phyloP scores from a whole-genome alignment of 2,797 vertebrate species.

The Huso huso region DNA sequence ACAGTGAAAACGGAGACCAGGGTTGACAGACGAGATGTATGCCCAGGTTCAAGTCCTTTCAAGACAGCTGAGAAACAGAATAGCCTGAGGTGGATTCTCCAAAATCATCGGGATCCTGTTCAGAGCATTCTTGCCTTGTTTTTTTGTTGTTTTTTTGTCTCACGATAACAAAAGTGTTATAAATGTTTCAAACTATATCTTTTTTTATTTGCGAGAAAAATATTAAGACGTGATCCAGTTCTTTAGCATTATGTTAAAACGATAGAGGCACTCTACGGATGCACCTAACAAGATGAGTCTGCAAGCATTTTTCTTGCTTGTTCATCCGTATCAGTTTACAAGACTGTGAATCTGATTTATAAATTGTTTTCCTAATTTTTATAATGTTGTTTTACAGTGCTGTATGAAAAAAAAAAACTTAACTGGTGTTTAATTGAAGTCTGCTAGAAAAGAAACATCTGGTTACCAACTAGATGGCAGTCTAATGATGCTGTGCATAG shows the following conservation, averaged over 20 bases:
- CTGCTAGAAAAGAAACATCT: slow-evolving; percentile 42
- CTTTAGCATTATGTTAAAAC: slow-evolving; percentile 30
- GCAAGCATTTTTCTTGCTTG: slow-evolving; percentile 57
- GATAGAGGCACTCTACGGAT: slow-evolving; percentile 57
- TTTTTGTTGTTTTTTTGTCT: slow-evolving; percentile 55
- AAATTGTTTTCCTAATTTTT: slow-evolving; percentile 57
- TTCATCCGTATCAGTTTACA: slow-evolving; percentile 58
- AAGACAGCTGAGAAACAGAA: slow-evolving; percentile 26
- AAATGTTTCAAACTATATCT: slow-evolving; percentile 91
- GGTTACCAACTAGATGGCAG: background rate
- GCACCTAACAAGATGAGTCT: slow-evolving; percentile 47
- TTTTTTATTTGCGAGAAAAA: slow-evolving; percentile 70
- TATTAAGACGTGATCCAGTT: slow-evolving; percentile 19
- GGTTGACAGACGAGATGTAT: slow-evolving; percentile 59
- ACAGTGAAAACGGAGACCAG: slow-evolving; percentile 82
- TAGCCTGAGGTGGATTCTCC: background rate
- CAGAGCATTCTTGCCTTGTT: slow-evolving; percentile 22
- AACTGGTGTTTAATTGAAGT: slow-evolving; percentile 57
- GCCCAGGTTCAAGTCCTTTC: slow-evolving; percentile 34
- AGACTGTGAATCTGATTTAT: slow-evolving; percentile 67
- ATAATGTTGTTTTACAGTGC: slow-evolving; percentile 44
- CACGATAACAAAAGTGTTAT: slow-evolving; percentile 72
- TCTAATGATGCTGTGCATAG: slow-evolving; percentile 2
- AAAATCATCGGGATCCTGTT: slow-evolving; percentile 1
- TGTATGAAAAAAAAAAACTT: slow-evolving; percentile 41